phyloP scores from a whole-genome alignment of 1,140 invertebrate species.

The Phocides pigmalion region DNA sequence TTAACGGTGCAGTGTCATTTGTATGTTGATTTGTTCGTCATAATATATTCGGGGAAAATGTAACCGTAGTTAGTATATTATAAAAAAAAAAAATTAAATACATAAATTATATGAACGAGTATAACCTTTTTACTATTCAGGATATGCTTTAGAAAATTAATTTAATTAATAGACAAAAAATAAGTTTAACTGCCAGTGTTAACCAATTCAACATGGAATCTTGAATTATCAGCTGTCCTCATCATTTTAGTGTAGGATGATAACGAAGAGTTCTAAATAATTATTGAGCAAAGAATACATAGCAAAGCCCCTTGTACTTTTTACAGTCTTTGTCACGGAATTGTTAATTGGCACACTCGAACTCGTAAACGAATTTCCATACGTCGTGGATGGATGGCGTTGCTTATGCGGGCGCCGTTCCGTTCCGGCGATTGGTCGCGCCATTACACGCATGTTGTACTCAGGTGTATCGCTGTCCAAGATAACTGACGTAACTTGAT shows the following conservation, averaged over 20 bases:
- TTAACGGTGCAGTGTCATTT: conserved; percentile 14
- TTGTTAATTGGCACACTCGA: neutral
- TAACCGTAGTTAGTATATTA: neutral
- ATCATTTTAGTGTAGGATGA: neutral
- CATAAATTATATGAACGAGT: too few relatives aligned
- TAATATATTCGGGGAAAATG: neutral
- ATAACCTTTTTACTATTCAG: too few relatives aligned
- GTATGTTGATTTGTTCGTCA: neutral
- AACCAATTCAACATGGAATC: too few relatives aligned
- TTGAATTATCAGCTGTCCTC: too few relatives aligned
- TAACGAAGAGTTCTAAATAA: neutral
- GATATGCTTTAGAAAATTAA: too few relatives aligned
- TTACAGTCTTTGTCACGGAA: neutral
- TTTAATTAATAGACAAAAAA: too few relatives aligned
- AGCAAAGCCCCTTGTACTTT: neutral
- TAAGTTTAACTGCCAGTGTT: too few relatives aligned
- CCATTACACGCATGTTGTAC: conserved; percentile 41
- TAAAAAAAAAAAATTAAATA: too few relatives aligned
- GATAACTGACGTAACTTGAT: conserved; percentile 36
- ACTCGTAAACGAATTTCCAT: conserved; percentile 14
- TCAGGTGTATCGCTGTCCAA: conserved; percentile 30
- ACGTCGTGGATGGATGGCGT: conserved; percentile 43
- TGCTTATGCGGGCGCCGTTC: conserved; percentile 41
- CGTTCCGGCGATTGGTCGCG: conserved; percentile 50
- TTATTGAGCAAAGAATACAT: too few relatives aligned